Conservation (phyloP, 2,797 vertebrate species). For the Acanthurus tractus region DNA sequence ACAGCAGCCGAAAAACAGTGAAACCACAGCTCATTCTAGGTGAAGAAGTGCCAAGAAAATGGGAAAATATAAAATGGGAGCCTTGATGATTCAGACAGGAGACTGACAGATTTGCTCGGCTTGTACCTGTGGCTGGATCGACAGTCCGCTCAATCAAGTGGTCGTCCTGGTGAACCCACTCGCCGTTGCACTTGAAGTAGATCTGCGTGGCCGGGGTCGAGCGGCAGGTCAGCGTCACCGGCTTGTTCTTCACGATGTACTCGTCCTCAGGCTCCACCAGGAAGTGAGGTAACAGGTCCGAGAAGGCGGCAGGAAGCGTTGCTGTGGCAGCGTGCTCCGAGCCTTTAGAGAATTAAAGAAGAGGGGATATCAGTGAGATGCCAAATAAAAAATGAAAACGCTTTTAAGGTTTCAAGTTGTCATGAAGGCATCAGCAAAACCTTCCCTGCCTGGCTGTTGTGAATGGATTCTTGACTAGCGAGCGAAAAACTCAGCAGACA, state of each 20-base stretch:
- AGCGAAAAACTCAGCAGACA: constrained; percentile 29
- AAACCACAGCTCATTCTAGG: constrained; percentile 3
- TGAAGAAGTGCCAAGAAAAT: neutral
- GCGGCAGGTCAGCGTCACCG: constrained; percentile 94
- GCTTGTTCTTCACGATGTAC: constrained; percentile 98
- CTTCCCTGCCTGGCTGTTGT: neutral
- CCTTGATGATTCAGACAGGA: accelerated
- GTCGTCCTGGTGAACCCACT: constrained; percentile 98
- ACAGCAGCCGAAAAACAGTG: constrained; percentile 6
- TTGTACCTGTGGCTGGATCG: constrained; percentile 90
- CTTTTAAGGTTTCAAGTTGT: constrained; percentile 51
- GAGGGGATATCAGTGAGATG: constrained; percentile 32
- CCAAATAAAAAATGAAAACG: constrained; percentile 13
- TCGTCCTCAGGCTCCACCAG: constrained; percentile 95
- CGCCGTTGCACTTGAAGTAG: constrained; percentile 99
- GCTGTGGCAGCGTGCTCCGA: constrained; percentile 92
- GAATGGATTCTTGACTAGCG: constrained; percentile 16
- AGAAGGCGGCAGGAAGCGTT: constrained; percentile 88
- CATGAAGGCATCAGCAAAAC: constrained; percentile 33
- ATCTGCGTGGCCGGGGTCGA: constrained; percentile 97
- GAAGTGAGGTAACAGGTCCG: constrained; percentile 96
- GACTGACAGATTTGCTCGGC: neutral
- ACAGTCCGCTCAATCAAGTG: constrained; percentile 92
- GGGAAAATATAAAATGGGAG: neutral
- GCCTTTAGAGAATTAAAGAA: constrained; percentile 76